phyloP scores from a whole-genome alignment of 2,113 vertebrate genomes.

The Malurus cyaneus region DNA sequence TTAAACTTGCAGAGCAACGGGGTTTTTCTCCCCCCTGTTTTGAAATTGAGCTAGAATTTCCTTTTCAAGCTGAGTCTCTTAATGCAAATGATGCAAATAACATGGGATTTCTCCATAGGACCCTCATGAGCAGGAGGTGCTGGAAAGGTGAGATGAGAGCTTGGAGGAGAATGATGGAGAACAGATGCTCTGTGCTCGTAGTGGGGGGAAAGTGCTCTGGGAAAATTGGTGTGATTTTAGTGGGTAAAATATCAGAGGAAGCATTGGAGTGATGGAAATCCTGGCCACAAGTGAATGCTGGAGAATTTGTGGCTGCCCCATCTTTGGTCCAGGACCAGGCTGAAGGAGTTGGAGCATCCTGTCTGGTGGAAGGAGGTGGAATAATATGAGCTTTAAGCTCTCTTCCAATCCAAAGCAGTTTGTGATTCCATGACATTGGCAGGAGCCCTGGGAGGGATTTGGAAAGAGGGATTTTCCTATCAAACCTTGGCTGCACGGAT shows the following conservation, averaged over 20 bases:
- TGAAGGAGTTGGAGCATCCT: background rate
- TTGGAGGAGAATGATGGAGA: background rate
- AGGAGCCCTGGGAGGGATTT: background rate
- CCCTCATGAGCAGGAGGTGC: background rate
- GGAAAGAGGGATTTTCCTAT: background rate
- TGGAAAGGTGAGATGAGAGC: background rate
- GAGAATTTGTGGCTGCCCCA: background rate
- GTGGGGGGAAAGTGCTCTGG: background rate
- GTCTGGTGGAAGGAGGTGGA: rapidly evolving
- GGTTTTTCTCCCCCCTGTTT: background rate
- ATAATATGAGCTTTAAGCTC: background rate
- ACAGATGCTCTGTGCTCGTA: background rate
- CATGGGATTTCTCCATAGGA: background rate
- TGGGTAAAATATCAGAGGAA: background rate
- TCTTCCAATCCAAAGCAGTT: background rate
- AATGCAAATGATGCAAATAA: background rate
- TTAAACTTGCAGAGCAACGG: background rate
- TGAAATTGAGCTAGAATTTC: background rate
- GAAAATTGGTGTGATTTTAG: background rate
- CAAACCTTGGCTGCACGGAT: background rate
- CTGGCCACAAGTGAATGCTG: background rate
- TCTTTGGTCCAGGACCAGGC: background rate
- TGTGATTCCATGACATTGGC: background rate
- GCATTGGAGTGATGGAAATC: background rate
- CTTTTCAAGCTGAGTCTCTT: background rate